Conservation (phyloP, 30 jellyfish, hydroid and myxozoan genomes). For the Aurelia aurita region DNA sequence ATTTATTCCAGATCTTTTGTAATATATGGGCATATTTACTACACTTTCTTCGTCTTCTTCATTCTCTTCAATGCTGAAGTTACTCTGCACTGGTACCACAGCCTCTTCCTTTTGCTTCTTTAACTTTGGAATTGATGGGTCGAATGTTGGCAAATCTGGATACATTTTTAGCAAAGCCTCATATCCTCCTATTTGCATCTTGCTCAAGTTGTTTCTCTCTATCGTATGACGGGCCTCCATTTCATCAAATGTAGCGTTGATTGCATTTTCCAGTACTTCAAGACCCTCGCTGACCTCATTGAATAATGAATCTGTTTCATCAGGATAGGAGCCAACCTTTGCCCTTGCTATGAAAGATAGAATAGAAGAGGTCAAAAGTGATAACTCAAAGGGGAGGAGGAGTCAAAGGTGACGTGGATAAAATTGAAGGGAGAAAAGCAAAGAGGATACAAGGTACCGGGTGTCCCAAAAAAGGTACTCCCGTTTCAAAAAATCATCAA, state of each 20-base stretch:
- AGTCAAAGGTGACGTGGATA: neutral
- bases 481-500: no score
- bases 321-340: slow-evolving; percentile 1
- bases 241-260: neutral
- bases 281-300: neutral
- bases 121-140: slow-evolving; percentile 29
- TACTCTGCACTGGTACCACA: neutral
- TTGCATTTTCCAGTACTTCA: neutral
- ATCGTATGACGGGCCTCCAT: slow-evolving; percentile 4
- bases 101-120: neutral
- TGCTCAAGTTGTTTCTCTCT: slow-evolving; percentile 18
- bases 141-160: slow-evolving; percentile 15
- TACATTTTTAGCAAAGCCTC: slow-evolving; percentile 8
- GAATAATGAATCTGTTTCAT: neutral
- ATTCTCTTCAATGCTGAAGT: neutral
- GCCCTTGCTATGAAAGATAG: slow-evolving; percentile 22
- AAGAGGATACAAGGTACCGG: no score
- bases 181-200: slow-evolving; percentile 1
- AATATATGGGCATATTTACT: slow-evolving; percentile 6
- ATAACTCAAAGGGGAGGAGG: neutral
- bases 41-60: slow-evolving; percentile 19
- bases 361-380: neutral
- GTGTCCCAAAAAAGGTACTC: no score
- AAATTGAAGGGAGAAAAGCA: neutral
- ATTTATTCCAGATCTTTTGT: neutral